Conservation (phyloP, 2,113 vertebrate genomes). For the Micromys minutus region DNA sequence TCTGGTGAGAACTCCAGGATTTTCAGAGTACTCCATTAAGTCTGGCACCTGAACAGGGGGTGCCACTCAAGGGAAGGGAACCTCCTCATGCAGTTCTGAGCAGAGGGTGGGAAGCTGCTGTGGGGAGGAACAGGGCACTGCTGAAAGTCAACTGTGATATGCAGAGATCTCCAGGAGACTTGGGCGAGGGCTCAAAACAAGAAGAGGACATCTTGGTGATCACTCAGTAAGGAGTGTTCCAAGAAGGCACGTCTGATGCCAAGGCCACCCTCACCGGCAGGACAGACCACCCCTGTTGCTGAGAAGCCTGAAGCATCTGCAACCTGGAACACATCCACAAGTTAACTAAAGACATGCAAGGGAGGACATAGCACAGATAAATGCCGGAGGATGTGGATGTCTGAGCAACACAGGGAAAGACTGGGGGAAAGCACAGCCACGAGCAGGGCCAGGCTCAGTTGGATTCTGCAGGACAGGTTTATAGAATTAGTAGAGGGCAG, state of each 20-base stretch:
- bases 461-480: neutral
- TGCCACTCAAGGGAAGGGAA: neutral
- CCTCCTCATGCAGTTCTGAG: fast-evolving
- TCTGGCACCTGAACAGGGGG: neutral
- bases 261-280: fast-evolving
- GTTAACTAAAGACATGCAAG: neutral
- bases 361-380: fast-evolving
- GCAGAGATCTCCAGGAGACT: too few species aligned
- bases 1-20: fast-evolving
- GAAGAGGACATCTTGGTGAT: neutral
- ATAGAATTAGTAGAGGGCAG: neutral
- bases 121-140: neutral
- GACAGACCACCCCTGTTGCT: neutral
- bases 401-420: neutral
- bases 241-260: neutral
- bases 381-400: neutral
- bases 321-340: neutral
- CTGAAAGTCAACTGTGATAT: fast-evolving
- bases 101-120: neutral
- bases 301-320: neutral
- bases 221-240: neutral
- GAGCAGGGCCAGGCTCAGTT: too few species aligned
- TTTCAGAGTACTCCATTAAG: fast-evolving
- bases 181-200: fast-evolving
- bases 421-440: neutral